These are phyloP conservation scores for Patella pellucida DNA, from an alignment of 2,888 invertebrate genomes.

Conservation along the genomic window DNA sequence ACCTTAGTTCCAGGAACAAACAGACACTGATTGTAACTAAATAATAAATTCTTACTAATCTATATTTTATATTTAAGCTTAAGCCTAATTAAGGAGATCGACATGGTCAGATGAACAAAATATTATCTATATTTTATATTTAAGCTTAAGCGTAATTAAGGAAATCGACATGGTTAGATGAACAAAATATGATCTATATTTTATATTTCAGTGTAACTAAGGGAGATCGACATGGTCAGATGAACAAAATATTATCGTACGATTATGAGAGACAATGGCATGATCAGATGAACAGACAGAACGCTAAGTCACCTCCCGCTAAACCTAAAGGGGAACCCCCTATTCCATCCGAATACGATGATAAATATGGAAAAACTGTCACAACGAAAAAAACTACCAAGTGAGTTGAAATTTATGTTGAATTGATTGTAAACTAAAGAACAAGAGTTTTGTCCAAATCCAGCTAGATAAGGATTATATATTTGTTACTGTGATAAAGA, in stretches of 20 bases:
- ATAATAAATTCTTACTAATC: background rate
- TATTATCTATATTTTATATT: conserved; percentile 34
- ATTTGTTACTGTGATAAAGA: no score
- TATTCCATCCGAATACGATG: conserved; percentile 3
- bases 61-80: background rate
- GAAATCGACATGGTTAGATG: no score
- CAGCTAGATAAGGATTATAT: no score
- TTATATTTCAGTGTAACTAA: background rate
- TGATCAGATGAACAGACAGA: conserved; percentile 44
- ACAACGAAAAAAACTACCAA: background rate
- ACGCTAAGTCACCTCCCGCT: conserved; percentile 37
- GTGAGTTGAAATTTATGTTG: no score
- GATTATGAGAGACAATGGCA: conserved; percentile 57
- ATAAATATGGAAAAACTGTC: background rate
- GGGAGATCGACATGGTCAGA: conserved; percentile 39
- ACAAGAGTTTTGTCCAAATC: no score
- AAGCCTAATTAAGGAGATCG: conserved; percentile 25
- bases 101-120: conserved; percentile 47
- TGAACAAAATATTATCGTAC: conserved; percentile 51
- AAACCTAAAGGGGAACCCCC: background rate
- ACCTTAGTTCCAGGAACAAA: no score
- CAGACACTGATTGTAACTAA: no score
- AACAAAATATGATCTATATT: background rate
- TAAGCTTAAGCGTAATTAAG: no score
- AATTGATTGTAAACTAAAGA: no score